Conservation (phyloP, 64 coral and sea anemone species). For the Platygyra sinensis region DNA sequence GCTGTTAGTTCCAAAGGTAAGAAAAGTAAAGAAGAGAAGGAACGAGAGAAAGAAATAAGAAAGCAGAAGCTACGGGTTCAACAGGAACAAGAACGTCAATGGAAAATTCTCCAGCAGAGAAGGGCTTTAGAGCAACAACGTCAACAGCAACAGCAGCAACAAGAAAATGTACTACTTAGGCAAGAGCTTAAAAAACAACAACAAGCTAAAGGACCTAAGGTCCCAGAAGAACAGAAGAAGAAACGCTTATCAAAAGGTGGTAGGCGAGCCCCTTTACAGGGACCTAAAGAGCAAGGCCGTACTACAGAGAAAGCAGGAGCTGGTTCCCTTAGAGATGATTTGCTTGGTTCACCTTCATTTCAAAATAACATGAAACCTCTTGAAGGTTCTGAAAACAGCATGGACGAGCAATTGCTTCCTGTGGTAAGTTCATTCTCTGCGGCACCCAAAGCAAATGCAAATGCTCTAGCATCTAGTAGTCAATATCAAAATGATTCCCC, state of each 20-base stretch:
- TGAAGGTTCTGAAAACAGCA: background rate
- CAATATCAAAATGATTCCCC: slow-evolving; percentile 19
- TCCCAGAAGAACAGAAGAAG: slow-evolving; percentile 78
- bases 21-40: slow-evolving; percentile 91
- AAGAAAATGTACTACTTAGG: slow-evolving; percentile 75
- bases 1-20: slow-evolving; percentile 56
- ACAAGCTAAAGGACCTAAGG: slow-evolving; percentile 77
- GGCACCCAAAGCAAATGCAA: slow-evolving; percentile 30
- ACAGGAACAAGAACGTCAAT: slow-evolving; percentile 89
- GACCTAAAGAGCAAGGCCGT: background rate
- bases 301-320: background rate
- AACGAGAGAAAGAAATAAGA: slow-evolving; percentile 82
- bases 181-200: slow-evolving; percentile 84
- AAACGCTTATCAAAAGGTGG: slow-evolving; percentile 41
- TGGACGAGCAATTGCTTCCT: slow-evolving; percentile 1
- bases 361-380: background rate
- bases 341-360: background rate
- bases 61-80: slow-evolving; percentile 85
- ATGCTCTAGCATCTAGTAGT: slow-evolving; percentile 9
- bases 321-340: background rate
- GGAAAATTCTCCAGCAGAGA: slow-evolving; percentile 95
- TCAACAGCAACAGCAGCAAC: slow-evolving; percentile 91
- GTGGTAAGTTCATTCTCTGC: slow-evolving; percentile 2
- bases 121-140: slow-evolving; percentile 89
- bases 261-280: background rate